A percentile compares a stretch with the other conserved stretches of the same genome.
Evolutionary conservation across 2,888 invertebrate genomes (phyloP).

Genomic region (Masnerella sp.): DNA sequence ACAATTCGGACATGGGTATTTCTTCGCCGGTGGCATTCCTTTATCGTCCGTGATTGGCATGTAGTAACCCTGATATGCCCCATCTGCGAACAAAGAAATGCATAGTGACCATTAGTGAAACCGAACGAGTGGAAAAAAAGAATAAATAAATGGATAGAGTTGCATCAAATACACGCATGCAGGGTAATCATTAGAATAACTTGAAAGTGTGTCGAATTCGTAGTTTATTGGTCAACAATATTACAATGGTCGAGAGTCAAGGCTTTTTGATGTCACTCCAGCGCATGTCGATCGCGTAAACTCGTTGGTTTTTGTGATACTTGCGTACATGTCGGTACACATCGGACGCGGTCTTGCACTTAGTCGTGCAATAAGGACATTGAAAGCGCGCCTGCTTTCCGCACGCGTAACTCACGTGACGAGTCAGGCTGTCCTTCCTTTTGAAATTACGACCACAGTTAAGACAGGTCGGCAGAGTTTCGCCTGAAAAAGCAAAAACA

Average conservation of each 20-base stretch:
- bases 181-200: no score
- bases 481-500: conserved; percentile 18
- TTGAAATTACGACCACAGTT: conserved; percentile 67
- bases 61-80: conserved; percentile 20
- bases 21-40: conserved; percentile 14
- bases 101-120: conserved; percentile 12
- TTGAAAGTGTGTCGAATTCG: no score
- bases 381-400: conserved; percentile 62
- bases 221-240: background rate
- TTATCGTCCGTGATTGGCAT: conserved; percentile 20
- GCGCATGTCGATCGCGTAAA: conserved; percentile 34
- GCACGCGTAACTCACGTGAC: conserved; percentile 64
- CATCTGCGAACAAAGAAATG: conserved; percentile 48
- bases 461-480: conserved; percentile 41
- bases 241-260: conserved; percentile 1
- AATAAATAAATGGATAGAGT: background rate
- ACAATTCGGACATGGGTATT: conserved; percentile 63
- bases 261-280: conserved; percentile 10
- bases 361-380: conserved; percentile 56
- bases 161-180: background rate
- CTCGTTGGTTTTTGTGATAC: conserved; percentile 20
- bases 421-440: conserved; percentile 61
- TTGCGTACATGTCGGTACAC: conserved; percentile 47
- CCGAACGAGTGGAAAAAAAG: background rate
- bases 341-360: conserved; percentile 38